phyloP scores from a whole-genome alignment of 2,888 invertebrate species.

The Sarcophaga carnaria region DNA sequence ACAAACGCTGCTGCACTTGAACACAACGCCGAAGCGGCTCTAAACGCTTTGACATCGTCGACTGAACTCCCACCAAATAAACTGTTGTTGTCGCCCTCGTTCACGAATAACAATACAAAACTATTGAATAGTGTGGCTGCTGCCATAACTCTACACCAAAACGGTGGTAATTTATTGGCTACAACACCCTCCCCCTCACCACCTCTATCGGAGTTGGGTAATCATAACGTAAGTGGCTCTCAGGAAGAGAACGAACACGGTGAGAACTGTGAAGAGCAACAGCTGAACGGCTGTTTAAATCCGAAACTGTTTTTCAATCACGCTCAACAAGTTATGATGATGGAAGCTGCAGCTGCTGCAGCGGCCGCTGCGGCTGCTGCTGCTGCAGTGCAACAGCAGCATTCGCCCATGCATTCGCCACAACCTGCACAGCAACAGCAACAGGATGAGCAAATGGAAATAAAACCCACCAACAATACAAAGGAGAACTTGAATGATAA shows the following conservation, averaged over 20 bases:
- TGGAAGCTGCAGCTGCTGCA: slow-evolving; percentile 79
- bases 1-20: slow-evolving; percentile 56
- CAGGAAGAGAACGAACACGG: slow-evolving; percentile 59
- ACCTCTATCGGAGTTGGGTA: slow-evolving; percentile 76
- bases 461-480: slow-evolving; percentile 63
- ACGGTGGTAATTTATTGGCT: slow-evolving; percentile 81
- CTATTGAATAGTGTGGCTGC: slow-evolving; percentile 79
- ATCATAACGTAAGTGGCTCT: slow-evolving; percentile 32
- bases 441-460: slow-evolving; percentile 43
- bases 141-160: slow-evolving; percentile 80
- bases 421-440: slow-evolving; percentile 67
- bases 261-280: slow-evolving; percentile 30
- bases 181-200: slow-evolving; percentile 80
- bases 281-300: slow-evolving; percentile 77
- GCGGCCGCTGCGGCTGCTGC: slow-evolving; percentile 77
- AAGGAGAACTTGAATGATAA: slow-evolving; percentile 54
- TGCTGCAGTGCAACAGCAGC: slow-evolving; percentile 76
- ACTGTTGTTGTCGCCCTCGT: slow-evolving; percentile 75
- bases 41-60: slow-evolving; percentile 38
- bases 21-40: slow-evolving; percentile 46
- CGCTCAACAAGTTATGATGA: slow-evolving; percentile 81
- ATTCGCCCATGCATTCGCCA: slow-evolving; percentile 78
- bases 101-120: slow-evolving; percentile 76
- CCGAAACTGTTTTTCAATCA: slow-evolving; percentile 80
- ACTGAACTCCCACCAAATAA: slow-evolving; percentile 70